phyloP scores from a whole-genome alignment of 1,140 invertebrate species.

The Stegodyphus dumicola region DNA sequence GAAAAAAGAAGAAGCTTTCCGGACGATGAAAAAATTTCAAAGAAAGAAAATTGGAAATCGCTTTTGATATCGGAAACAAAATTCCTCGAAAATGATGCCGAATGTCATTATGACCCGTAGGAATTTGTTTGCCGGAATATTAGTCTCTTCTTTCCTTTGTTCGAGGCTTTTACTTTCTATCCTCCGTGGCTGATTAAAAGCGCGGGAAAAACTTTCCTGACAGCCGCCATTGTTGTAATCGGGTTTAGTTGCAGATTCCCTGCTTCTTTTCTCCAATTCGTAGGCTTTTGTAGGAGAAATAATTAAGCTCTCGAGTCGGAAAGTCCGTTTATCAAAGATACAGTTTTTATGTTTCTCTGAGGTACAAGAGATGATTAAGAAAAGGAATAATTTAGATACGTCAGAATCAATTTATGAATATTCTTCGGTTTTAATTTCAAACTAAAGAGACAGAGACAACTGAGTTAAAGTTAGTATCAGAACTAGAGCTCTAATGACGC shows the following conservation, averaged over 20 bases:
- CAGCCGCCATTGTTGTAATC: slow-evolving; percentile 6
- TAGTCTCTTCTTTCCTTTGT: slow-evolving; percentile 24
- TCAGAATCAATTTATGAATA: no score
- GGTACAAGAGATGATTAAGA: no score
- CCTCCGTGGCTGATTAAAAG: background rate
- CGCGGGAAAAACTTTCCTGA: slow-evolving; percentile 23
- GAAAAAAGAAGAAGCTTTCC: no score
- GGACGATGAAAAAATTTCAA: background rate
- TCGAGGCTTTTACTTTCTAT: background rate
- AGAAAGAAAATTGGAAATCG: slow-evolving; percentile 14
- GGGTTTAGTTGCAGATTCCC: slow-evolving; percentile 3
- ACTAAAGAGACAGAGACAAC: no score
- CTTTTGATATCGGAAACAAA: slow-evolving; percentile 22
- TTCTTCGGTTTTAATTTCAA: no score
- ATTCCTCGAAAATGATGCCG: slow-evolving; percentile 22
- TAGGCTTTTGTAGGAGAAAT: slow-evolving; percentile 12
- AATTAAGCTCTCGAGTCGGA: slow-evolving; percentile 3
- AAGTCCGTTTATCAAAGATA: no score
- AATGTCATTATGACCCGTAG: slow-evolving; percentile 10
- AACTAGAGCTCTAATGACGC: no score
- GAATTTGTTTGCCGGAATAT: slow-evolving; percentile 10
- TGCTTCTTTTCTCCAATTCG: background rate
- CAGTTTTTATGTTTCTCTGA: no score
- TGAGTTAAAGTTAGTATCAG: no score
- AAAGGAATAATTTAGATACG: no score